A percentile compares a stretch with the other conserved stretches of the same genome.
These are phyloP conservation scores for Boleophthalmus pectinirostris DNA, from an alignment of 2,113 vertebrate species.

Conservation along the genomic window DNA sequence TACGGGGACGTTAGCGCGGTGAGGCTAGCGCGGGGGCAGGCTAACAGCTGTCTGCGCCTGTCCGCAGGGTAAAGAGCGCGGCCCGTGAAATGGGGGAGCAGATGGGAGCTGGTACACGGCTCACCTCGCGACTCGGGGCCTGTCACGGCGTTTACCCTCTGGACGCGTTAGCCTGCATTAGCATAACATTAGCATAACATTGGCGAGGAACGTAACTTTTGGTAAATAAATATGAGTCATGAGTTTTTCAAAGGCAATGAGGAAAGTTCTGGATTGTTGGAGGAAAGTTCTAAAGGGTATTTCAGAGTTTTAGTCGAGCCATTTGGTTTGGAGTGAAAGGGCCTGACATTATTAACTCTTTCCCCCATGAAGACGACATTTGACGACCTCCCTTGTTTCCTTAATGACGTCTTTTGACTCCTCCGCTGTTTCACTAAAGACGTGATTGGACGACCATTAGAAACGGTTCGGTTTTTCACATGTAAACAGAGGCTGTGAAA, in stretches of 20 bases:
- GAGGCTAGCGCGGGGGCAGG: not conserved
- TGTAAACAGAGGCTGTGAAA: too few relatives aligned
- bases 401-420: too few relatives aligned
- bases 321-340: too few relatives aligned
- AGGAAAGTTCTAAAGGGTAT: not conserved
- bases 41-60: slow-evolving; percentile 3
- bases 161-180: not conserved
- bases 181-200: not conserved
- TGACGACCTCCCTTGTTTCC: too few relatives aligned
- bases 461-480: too few relatives aligned
- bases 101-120: not conserved
- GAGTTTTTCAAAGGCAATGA: not conserved
- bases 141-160: not conserved
- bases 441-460: too few relatives aligned
- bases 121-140: not conserved
- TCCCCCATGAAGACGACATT: too few relatives aligned
- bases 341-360: too few relatives aligned
- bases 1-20: not conserved
- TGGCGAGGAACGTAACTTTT: not conserved
- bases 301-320: not conserved
- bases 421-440: too few relatives aligned
- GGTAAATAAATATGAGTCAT: not conserved
- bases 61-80: not conserved
- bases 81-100: not conserved
- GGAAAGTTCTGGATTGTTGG: not conserved